A percentile compares a stretch with the other conserved stretches of the same genome.
Evolutionary conservation across 2,113 vertebrate species (phyloP).

Genomic region (Brachionichthys hirsutus): DNA sequence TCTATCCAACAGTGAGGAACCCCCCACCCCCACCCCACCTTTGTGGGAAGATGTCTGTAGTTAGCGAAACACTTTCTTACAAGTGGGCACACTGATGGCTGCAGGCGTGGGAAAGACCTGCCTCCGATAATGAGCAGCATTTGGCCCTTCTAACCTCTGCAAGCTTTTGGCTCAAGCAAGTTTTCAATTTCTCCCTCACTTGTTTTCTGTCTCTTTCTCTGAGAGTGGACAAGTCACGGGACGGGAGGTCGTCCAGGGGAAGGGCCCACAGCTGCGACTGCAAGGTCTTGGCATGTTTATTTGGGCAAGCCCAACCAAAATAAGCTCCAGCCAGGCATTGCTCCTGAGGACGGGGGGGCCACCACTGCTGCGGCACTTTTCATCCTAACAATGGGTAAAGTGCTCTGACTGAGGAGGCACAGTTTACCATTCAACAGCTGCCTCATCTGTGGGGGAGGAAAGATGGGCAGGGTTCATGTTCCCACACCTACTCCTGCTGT

Average conservation of each 20-base stretch:
- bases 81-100: slow-evolving; percentile 63
- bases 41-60: slow-evolving; percentile 57
- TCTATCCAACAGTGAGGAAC: slow-evolving; percentile 52
- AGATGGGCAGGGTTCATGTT: slow-evolving; percentile 57
- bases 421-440: slow-evolving; percentile 64
- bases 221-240: slow-evolving; percentile 59
- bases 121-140: slow-evolving; percentile 75
- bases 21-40: slow-evolving; percentile 33
- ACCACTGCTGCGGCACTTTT: slow-evolving; percentile 64
- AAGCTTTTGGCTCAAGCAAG: slow-evolving; percentile 56
- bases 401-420: slow-evolving; percentile 48
- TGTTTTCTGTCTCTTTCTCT: slow-evolving; percentile 60
- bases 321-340: slow-evolving; percentile 72
- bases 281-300: slow-evolving; percentile 72
- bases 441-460: slow-evolving; percentile 52
- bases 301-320: slow-evolving; percentile 79
- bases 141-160: slow-evolving; percentile 67
- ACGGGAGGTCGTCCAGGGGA: slow-evolving; percentile 67
- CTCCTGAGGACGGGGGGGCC: slow-evolving; percentile 67
- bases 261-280: slow-evolving; percentile 70
- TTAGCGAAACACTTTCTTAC: slow-evolving; percentile 69
- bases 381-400: slow-evolving; percentile 70
- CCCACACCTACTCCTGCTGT: slow-evolving; percentile 66
- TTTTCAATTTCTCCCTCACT: slow-evolving; percentile 57
- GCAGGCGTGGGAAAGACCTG: slow-evolving; percentile 77